Conservation (phyloP, 2,888 invertebrate species). For the Metallyticus violacea region DNA sequence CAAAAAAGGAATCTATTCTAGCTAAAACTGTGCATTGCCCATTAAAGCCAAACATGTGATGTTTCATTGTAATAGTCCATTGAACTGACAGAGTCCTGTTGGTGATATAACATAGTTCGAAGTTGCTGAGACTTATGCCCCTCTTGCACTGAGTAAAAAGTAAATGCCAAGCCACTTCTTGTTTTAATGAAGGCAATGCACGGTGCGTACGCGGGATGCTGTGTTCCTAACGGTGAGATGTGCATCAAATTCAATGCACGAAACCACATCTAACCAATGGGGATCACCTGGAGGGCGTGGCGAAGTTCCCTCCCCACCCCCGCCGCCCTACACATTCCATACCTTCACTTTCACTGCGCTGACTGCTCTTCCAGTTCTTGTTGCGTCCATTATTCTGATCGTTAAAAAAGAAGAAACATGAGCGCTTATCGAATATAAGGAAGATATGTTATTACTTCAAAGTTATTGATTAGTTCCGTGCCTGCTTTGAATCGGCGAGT, state of each 20-base stretch:
- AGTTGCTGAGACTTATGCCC: background rate
- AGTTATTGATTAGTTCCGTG: too few relatives aligned
- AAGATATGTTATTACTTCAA: too few relatives aligned
- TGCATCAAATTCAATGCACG: background rate
- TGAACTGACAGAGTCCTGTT: too few relatives aligned
- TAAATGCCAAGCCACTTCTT: background rate
- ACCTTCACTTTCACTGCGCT: too few relatives aligned
- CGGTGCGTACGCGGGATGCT: background rate
- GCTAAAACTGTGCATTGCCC: too few relatives aligned
- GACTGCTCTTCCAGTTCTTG: background rate
- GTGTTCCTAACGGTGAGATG: background rate
- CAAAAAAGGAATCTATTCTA: too few relatives aligned
- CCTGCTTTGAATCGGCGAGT: too few relatives aligned
- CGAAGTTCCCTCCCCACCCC: background rate
- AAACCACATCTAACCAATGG: background rate
- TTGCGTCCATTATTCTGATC: background rate
- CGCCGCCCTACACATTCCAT: background rate
- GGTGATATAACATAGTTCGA: too few relatives aligned
- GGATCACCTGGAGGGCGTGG: background rate
- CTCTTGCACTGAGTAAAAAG: background rate
- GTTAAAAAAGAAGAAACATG: too few relatives aligned
- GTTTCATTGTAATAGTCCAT: too few relatives aligned
- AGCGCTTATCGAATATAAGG: too few relatives aligned
- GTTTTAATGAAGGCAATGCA: background rate
- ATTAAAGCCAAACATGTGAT: too few relatives aligned